Conservation (phyloP, 1,140 invertebrate species). For the Zaprionus africanus region DNA sequence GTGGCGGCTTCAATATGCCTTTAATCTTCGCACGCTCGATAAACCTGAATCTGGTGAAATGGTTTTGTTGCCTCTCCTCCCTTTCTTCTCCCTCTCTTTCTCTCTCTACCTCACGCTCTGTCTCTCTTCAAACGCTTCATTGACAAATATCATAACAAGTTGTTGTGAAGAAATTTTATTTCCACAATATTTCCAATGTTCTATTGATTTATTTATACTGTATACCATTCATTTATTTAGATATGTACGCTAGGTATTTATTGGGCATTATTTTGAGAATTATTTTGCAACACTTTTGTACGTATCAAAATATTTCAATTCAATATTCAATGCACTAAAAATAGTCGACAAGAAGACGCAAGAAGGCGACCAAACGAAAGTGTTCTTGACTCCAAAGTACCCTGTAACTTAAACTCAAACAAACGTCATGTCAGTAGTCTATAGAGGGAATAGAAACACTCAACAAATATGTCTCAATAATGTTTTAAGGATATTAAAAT, state of each 20-base stretch:
- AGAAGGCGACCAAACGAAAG: background rate
- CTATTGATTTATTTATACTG: conserved; percentile 25
- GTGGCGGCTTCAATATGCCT: conserved; percentile 35
- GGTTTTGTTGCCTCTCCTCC: background rate
- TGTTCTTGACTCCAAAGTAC: background rate
- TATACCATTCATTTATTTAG: background rate
- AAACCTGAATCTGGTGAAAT: conserved; percentile 22
- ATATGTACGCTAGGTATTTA: background rate
- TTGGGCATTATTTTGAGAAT: conserved; percentile 4
- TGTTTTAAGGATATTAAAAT: background rate
- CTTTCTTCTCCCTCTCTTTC: background rate
- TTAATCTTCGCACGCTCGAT: conserved; percentile 55
- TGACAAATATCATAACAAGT: conserved; percentile 49
- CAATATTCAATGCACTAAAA: conserved; percentile 22
- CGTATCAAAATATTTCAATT: conserved; percentile 26
- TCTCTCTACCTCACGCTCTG: background rate
- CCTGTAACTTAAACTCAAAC: background rate
- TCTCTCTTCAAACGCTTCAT: conserved; percentile 21
- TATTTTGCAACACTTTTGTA: conserved; percentile 21
- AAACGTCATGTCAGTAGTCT: too few species aligned
- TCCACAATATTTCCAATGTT: conserved; percentile 7
- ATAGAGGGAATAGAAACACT: background rate
- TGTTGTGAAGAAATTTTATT: background rate
- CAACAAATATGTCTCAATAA: background rate
- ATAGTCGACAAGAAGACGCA: conserved; percentile 34